These are phyloP conservation scores for Entomyzon cyanotis DNA, from an alignment of 2,113 vertebrate species.

Conservation along the genomic window DNA sequence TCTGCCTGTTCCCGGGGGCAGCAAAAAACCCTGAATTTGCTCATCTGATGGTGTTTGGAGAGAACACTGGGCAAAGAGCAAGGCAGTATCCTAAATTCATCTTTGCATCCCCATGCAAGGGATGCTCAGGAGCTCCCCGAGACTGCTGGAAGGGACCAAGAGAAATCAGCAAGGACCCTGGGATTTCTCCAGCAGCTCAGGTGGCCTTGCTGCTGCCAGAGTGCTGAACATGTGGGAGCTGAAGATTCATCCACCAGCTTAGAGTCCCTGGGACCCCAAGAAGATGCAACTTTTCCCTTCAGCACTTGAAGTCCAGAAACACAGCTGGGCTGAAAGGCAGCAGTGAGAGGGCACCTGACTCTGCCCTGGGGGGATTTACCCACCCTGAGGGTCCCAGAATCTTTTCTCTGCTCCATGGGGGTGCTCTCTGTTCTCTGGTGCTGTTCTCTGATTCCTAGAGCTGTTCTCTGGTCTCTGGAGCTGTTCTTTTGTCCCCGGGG, in stretches of 20 bases:
- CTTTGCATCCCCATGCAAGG: rapidly evolving
- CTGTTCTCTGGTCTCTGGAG: no score
- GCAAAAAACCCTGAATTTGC: neutral
- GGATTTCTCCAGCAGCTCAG: neutral
- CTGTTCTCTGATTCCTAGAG: neutral
- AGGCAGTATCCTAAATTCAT: neutral
- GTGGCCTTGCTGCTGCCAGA: neutral
- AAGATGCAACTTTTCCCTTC: neutral
- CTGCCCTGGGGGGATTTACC: neutral
- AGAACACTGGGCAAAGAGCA: neutral
- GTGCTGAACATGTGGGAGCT: neutral
- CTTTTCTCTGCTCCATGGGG: neutral
- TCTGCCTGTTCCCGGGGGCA: neutral
- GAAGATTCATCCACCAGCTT: neutral
- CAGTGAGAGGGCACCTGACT: rapidly evolving
- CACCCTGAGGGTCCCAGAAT: rapidly evolving
- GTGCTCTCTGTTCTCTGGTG: neutral
- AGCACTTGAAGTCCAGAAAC: neutral
- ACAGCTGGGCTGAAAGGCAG: neutral
- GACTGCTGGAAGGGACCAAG: neutral
- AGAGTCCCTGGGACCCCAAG: neutral
- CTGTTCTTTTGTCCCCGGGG: neutral
- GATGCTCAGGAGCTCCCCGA: neutral
- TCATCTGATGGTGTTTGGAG: rapidly evolving
- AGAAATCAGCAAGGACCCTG: neutral